phyloP scores from a whole-genome alignment of 2,113 vertebrate species.

The Labeo rohita region DNA sequence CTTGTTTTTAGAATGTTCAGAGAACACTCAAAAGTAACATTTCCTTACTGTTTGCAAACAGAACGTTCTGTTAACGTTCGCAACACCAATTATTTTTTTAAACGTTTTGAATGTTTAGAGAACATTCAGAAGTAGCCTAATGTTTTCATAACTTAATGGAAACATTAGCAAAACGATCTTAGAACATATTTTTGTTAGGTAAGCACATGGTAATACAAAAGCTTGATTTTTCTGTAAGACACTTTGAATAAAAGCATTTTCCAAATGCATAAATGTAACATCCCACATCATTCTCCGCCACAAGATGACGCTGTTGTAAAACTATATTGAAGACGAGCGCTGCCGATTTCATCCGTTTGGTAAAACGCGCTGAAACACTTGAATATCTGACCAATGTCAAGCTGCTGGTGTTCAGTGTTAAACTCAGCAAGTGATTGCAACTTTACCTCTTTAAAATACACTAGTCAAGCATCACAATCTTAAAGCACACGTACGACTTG shows the following conservation, averaged over 20 bases:
- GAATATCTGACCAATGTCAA: neutral
- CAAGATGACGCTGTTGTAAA: slow-evolving; percentile 57
- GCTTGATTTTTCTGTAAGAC: neutral
- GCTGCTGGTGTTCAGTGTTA: neutral
- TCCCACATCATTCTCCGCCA: neutral
- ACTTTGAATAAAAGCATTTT: neutral
- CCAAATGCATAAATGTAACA: neutral
- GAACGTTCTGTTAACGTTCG: neutral
- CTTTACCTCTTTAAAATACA: neutral
- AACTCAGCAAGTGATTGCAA: neutral
- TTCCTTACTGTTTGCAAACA: neutral
- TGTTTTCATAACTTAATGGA: too few species aligned
- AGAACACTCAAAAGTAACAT: too few species aligned
- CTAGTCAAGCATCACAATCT: neutral
- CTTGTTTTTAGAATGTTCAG: too few species aligned
- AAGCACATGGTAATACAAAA: neutral
- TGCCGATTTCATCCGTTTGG: neutral
- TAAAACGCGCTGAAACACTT: neutral
- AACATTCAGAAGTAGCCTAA: too few species aligned
- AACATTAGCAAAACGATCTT: neutral
- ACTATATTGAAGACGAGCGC: neutral
- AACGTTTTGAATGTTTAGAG: neutral
- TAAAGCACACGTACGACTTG: neutral
- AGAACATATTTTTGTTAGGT: neutral
- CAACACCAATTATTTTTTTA: neutral